phyloP scores from a whole-genome alignment of 2,113 vertebrate species.

The Calypte anna region DNA sequence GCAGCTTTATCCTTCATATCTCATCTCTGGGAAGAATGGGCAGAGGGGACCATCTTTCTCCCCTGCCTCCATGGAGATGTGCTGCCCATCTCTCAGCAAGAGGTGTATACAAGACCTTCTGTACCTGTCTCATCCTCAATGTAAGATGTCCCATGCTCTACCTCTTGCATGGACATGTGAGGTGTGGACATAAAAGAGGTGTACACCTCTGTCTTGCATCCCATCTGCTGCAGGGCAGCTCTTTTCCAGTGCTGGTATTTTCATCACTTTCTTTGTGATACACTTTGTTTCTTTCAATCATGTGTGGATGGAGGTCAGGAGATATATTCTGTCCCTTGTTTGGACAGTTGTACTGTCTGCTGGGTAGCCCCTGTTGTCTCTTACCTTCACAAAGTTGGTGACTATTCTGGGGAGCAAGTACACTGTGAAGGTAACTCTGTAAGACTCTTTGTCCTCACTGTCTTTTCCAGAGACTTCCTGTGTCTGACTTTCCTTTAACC shows the following conservation, averaged over 20 bases:
- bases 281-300: background rate
- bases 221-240: background rate
- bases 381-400: accelerated
- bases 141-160: accelerated
- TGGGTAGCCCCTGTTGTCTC: background rate
- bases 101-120: background rate
- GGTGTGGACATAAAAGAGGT: background rate
- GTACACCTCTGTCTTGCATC: background rate
- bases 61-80: accelerated
- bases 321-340: background rate
- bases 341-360: background rate
- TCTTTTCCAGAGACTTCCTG: background rate
- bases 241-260: background rate
- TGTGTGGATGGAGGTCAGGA: background rate
- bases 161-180: background rate
- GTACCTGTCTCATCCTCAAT: background rate
- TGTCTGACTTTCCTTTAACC: background rate
- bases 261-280: background rate
- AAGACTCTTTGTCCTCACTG: background rate
- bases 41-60: background rate
- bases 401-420: background rate
- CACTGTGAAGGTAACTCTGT: background rate
- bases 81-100: background rate
- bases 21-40: background rate
- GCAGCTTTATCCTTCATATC: background rate